phyloP scores from a whole-genome alignment of 2,888 invertebrate species.

The Allacma fusca region DNA sequence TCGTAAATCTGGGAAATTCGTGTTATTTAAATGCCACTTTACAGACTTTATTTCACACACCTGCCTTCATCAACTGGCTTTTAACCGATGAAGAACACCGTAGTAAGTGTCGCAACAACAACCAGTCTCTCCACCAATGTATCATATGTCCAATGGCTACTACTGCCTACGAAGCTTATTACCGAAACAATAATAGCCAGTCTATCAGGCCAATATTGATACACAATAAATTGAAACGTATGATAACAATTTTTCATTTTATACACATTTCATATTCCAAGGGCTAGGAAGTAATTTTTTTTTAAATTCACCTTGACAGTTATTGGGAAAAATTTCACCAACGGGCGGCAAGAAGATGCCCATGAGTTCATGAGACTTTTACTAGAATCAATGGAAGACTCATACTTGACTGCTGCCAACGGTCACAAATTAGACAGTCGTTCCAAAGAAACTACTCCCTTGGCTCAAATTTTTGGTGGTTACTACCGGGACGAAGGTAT shows the following conservation, averaged over 20 bases:
- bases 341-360: constrained; percentile 95
- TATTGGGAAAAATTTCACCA: constrained; percentile 84
- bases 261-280: neutral
- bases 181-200: constrained; percentile 63
- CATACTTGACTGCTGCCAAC: constrained; percentile 78
- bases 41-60: constrained; percentile 87
- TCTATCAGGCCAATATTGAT: constrained; percentile 82
- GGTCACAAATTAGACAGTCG: constrained; percentile 77
- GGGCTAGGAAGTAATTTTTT: neutral
- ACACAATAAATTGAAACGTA: constrained; percentile 77
- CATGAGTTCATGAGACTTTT: constrained; percentile 95
- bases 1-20: constrained; percentile 96
- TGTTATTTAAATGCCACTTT: constrained; percentile 95
- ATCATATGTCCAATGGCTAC: constrained; percentile 86
- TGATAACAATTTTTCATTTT: neutral
- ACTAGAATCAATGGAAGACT: constrained; percentile 93
- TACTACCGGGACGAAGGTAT: constrained; percentile 83
- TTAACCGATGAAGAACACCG: constrained; percentile 74
- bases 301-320: constrained; percentile 63
- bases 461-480: constrained; percentile 95
- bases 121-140: constrained; percentile 68
- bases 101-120: constrained; percentile 76
- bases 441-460: constrained; percentile 93
- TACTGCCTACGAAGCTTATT: constrained; percentile 70
- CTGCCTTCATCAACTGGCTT: constrained; percentile 88